Percentiles rank a stretch among this genome's conserved stretches.
Conservation (phyloP, 1,140 invertebrate genomes). For the Orchestia grillus region DNA sequence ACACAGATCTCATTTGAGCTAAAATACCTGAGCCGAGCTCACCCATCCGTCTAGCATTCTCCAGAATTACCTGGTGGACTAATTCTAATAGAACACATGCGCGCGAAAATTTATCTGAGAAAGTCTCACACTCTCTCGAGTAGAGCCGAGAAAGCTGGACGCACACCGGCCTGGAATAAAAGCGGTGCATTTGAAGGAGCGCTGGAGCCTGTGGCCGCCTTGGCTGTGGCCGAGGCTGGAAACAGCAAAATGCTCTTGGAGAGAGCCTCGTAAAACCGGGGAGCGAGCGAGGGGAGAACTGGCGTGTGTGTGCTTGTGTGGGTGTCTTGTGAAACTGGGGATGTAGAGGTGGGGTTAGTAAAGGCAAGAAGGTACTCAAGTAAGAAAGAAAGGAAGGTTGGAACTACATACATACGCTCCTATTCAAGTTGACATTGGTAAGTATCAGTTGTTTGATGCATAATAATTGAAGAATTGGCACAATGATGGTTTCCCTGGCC, state of each 20-base stretch:
- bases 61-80: background rate
- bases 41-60: background rate
- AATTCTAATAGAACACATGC: background rate
- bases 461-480: too few relatives aligned
- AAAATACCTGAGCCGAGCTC: too few relatives aligned
- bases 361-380: too few relatives aligned
- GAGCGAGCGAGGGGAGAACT: background rate
- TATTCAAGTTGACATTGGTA: too few relatives aligned
- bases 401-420: too few relatives aligned
- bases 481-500: too few relatives aligned
- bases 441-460: too few relatives aligned
- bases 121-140: background rate
- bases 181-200: slow-evolving; percentile 3
- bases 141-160: background rate
- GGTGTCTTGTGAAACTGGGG: background rate
- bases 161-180: background rate
- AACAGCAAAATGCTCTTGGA: slow-evolving; percentile 28
- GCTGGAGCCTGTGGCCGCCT: background rate
- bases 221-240: background rate
- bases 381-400: too few relatives aligned
- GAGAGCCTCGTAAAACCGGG: background rate
- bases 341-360: too few relatives aligned
- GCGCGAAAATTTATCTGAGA: background rate
- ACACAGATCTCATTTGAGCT: too few relatives aligned
- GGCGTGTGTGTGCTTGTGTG: background rate